Conservation (phyloP, 1,140 invertebrate genomes). For the Aphaenogaster floridana region DNA sequence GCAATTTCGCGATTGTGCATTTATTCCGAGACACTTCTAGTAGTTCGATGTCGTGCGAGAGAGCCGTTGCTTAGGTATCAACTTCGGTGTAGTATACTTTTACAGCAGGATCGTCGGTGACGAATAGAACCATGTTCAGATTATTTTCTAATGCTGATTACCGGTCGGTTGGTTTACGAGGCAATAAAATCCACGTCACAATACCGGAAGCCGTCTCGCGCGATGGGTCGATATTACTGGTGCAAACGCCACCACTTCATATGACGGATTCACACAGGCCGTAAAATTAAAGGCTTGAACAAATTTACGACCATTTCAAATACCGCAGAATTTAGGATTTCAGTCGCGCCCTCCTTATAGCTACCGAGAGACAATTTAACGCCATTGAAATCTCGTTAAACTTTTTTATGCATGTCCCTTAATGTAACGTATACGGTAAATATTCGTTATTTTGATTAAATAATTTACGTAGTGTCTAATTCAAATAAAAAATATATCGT, state of each 20-base stretch:
- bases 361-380: conserved; percentile 8
- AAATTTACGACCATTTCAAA: conserved; percentile 84
- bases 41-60: conserved; percentile 13
- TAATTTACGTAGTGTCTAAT: not conserved
- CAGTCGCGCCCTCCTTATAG: not conserved
- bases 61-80: not conserved
- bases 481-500: not conserved
- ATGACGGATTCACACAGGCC: conserved; percentile 84
- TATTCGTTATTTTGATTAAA: conserved; percentile 5
- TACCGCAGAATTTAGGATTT: conserved; percentile 49
- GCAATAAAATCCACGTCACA: conserved; percentile 85
- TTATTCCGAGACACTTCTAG: conserved; percentile 4
- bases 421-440: not conserved
- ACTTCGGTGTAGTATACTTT: conserved; percentile 55
- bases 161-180: conserved; percentile 83
- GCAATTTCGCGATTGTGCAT: not conserved
- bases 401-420: not conserved
- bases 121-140: conserved; percentile 52
- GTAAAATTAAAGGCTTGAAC: conserved; percentile 86
- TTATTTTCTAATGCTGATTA: conserved; percentile 84
- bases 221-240: conserved; percentile 65
- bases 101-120: conserved; percentile 57
- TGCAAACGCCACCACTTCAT: conserved; percentile 84
- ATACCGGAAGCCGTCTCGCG: conserved; percentile 73
- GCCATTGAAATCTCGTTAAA: not conserved